A percentile compares a stretch with the other conserved stretches of the same genome.
Conservation (phyloP, 2,113 vertebrate genomes). For the Chitala chitala region DNA sequence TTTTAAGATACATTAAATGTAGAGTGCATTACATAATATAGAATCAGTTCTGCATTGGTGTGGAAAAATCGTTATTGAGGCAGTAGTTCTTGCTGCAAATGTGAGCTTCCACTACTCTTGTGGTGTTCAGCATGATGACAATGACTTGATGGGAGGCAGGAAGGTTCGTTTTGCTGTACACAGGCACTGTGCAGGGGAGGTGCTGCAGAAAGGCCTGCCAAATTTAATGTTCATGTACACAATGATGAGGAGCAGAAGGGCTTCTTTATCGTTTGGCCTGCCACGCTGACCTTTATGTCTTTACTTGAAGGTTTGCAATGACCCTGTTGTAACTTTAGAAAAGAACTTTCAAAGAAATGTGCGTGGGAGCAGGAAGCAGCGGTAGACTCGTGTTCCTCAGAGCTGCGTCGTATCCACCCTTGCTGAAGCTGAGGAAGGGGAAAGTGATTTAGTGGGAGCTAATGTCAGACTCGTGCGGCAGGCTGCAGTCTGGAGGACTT, state of each 20-base stretch:
- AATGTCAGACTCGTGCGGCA: slow-evolving; percentile 3
- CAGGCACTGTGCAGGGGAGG: not conserved
- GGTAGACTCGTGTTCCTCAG: not conserved
- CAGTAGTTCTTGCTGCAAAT: no score
- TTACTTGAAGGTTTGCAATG: not conserved
- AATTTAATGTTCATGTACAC: not conserved
- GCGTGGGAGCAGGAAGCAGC: not conserved
- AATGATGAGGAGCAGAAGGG: not conserved
- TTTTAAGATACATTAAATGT: no score
- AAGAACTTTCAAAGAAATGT: not conserved
- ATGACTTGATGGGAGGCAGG: no score
- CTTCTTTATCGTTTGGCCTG: not conserved
- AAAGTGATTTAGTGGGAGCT: not conserved
- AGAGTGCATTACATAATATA: no score
- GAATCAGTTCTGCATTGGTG: no score
- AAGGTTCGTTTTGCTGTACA: not conserved
- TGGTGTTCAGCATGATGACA: no score
- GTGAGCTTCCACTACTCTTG: no score
- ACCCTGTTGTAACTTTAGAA: not conserved
- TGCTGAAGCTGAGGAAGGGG: not conserved
- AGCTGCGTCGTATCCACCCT: not conserved
- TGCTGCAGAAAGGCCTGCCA: not conserved
- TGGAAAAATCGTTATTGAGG: no score
- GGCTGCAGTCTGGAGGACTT: slow-evolving; percentile 16
- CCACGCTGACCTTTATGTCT: not conserved